A percentile compares a stretch with the other conserved stretches of the same genome.
These are phyloP conservation scores for Nilaparvata lugens DNA, from an alignment of 1,140 invertebrate species.

Conservation along the genomic window DNA sequence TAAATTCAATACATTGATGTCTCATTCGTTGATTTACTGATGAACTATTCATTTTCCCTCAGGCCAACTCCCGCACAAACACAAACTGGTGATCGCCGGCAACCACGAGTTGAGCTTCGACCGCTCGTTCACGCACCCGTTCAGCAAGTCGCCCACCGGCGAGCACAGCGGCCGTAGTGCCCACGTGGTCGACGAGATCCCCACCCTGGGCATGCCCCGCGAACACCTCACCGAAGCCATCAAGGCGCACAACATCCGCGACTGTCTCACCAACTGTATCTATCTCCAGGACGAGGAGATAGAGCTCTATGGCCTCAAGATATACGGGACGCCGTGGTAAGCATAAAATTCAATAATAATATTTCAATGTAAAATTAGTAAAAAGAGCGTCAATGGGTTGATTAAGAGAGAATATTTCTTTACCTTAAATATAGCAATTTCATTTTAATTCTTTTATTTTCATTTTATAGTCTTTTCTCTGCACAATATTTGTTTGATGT, in stretches of 20 bases:
- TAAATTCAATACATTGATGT: too few relatives aligned
- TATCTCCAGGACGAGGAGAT: constrained; percentile 66
- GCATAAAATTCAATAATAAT: constrained; percentile 10
- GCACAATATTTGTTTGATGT: too few relatives aligned
- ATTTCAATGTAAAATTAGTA: too few relatives aligned
- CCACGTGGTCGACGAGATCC: constrained; percentile 50
- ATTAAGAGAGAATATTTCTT: too few relatives aligned
- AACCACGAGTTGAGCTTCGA: constrained; percentile 86
- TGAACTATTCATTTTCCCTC: constrained; percentile 24
- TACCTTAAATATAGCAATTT: too few relatives aligned
- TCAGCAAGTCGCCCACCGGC: constrained; percentile 32
- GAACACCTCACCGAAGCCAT: constrained; percentile 53
- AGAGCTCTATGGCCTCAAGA: constrained; percentile 64
- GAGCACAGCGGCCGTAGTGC: constrained; percentile 36
- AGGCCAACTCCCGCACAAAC: constrained; percentile 63
- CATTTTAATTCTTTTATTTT: too few relatives aligned
- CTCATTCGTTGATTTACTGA: neutral
- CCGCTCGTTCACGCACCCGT: constrained; percentile 51
- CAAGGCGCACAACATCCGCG: constrained; percentile 48
- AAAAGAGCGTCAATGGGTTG: too few relatives aligned
- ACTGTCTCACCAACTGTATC: constrained; percentile 64
- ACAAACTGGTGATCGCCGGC: constrained; percentile 82
- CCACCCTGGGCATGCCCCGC: constrained; percentile 55
- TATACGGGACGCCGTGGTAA: constrained; percentile 80
- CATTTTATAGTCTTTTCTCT: too few relatives aligned